A percentile compares a stretch with the other conserved stretches of the same genome.
Evolutionary conservation across 2,113 vertebrate species (phyloP).

Genomic region (Macquaria australasica): DNA sequence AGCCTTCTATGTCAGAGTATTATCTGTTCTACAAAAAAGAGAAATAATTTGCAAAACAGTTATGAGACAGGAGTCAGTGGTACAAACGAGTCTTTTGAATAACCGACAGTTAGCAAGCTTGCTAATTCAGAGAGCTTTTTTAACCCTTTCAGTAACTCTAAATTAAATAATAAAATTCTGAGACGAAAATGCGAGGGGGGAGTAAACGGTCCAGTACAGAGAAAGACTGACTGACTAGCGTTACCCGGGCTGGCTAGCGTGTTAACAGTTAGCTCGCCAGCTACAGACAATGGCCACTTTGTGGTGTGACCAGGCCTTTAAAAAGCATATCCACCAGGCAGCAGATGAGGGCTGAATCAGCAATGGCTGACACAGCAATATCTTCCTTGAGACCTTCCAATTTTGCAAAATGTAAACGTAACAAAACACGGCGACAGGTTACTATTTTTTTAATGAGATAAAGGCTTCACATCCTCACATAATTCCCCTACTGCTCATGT

Average conservation of each 20-base stretch:
- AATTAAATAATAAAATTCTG: neutral
- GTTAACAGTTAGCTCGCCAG: slow-evolving; percentile 6
- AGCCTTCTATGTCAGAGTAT: neutral
- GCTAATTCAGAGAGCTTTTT: neutral
- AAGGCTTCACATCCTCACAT: neutral
- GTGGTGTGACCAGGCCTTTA: neutral
- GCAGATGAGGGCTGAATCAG: neutral
- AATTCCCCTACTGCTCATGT: neutral
- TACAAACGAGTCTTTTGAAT: neutral
- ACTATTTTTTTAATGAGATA: neutral
- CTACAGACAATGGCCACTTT: neutral
- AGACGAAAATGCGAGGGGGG: neutral
- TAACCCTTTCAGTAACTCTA: neutral
- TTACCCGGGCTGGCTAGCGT: no score
- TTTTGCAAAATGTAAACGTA: neutral
- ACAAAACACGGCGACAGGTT: neutral
- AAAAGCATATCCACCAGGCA: neutral
- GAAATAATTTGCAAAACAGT: neutral
- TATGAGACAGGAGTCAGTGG: neutral
- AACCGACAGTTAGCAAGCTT: neutral
- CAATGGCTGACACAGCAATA: neutral
- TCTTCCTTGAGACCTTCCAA: neutral
- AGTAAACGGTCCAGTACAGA: neutral
- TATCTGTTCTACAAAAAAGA: slow-evolving; percentile 2
- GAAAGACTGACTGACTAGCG: neutral